Evolutionary conservation across 2,888 invertebrate genomes (phyloP), one percentile per base, ranked within the genome.

Genomic region (Amiota minor): DNA sequence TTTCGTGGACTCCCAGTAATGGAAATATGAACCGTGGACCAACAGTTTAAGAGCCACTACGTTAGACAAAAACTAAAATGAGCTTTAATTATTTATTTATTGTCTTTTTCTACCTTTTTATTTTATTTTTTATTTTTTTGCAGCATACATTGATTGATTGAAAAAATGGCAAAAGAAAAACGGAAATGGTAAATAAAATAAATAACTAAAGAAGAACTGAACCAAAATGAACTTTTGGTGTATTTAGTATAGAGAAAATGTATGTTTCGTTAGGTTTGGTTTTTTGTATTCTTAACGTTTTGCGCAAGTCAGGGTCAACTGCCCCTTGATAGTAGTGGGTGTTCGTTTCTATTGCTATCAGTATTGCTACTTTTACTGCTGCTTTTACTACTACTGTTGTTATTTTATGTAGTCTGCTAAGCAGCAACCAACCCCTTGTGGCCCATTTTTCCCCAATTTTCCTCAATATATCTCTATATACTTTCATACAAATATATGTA

Each of bases 251-350:
- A 83, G 79, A 85, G 84, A 83, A 78, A 77, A 74, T 72, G 75
- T 69, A 77, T 77, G 74, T 81, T 80, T 35, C 35, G 35, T 77
- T 72, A 67, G 35, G 46, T 46, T 62, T 68, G 64, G 59, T 72
- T 72, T 23, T 72, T 65, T 59, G 64, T 55, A 64, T 61, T 69
- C 55, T 67, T 53, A n/a, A 72, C 59, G 72, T 72, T 76, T 85
- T 87, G 87, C 87, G 87, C 87, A 87, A 88, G 87, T 87, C 87
- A 86, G 86, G 87, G 88, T 87, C 87, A 87, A 87, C 80, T 80
- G 78, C 77, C 79, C 77, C 78, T 77, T 76, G 73, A 70, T 55
- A 65, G 78, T 80, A 76, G 75, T 74, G 72, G 70, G 61, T 53
- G 53, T 53, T 53, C n/a, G 35, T 35, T 62, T 55, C 14, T 70